Percentiles rank a stretch among this genome's conserved stretches.
These are phyloP conservation scores for Arrhopalites spinosus DNA, from an alignment of 2,888 invertebrate species.

Conservation along the genomic window DNA sequence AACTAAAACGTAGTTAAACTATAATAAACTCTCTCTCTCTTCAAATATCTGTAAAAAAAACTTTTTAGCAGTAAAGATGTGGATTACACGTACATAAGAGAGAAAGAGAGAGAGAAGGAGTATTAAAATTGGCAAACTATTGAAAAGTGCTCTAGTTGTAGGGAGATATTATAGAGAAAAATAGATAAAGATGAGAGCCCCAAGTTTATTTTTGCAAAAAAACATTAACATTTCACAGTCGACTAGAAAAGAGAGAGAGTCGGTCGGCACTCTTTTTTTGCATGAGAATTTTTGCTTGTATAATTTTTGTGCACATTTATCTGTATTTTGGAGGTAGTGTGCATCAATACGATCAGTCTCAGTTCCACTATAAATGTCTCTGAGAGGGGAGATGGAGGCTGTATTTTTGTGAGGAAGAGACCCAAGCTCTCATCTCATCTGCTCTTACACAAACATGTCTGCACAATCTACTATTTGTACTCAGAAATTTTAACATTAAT, in stretches of 20 bases:
- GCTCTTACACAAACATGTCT: background rate
- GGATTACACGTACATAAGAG: too few species aligned
- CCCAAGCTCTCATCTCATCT: background rate
- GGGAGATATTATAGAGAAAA: too few species aligned
- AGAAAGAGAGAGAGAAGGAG: slow-evolving; percentile 2
- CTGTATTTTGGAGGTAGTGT: background rate
- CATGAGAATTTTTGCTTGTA: background rate
- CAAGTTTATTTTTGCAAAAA: slow-evolving; percentile 22
- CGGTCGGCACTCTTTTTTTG: background rate
- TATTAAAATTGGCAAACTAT: slow-evolving; percentile 11
- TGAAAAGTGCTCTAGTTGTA: too few species aligned
- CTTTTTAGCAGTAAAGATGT: too few species aligned
- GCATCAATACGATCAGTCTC: background rate
- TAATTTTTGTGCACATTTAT: background rate
- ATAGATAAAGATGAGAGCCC: background rate
- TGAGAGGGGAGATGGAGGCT: background rate
- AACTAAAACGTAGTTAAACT: too few species aligned
- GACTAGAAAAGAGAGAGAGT: slow-evolving; percentile 1
- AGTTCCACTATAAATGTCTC: background rate
- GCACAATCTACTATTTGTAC: background rate
- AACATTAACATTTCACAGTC: slow-evolving; percentile 17
- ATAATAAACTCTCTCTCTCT: too few species aligned
- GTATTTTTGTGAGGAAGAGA: background rate
- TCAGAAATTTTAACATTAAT: slow-evolving; percentile 12
- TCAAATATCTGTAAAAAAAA: too few species aligned